These are phyloP conservation scores for Pitangus sulphuratus DNA, from an alignment of 2,797 vertebrate species.

Conservation along the genomic window DNA sequence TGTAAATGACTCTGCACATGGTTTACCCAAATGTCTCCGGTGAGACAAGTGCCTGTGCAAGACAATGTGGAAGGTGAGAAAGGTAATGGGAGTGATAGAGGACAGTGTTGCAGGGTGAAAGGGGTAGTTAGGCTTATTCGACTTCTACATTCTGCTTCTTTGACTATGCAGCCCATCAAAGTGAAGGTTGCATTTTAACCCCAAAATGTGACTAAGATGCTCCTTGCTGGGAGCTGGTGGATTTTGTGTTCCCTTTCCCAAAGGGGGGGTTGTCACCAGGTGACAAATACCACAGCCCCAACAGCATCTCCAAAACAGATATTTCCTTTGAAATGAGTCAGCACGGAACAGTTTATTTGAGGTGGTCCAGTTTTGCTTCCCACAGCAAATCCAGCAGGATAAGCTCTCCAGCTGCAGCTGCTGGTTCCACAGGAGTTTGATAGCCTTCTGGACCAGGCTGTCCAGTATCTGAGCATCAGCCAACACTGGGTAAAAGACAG, in stretches of 20 bases:
- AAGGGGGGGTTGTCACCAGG: not conserved
- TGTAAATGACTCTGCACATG: rapidly evolving
- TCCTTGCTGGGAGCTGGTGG: not conserved
- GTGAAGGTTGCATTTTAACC: slow-evolving; percentile 3
- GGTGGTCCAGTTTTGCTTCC: slow-evolving; percentile 57
- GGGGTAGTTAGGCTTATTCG: not conserved
- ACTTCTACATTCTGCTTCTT: not conserved
- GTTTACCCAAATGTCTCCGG: rapidly evolving
- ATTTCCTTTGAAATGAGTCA: slow-evolving; percentile 57
- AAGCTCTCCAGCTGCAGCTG: slow-evolving; percentile 49
- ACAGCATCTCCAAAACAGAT: not conserved
- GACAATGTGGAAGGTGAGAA: not conserved
- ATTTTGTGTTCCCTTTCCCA: not conserved
- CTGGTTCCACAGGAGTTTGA: not conserved
- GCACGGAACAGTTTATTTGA: slow-evolving; percentile 42
- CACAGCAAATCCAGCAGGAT: slow-evolving; percentile 41
- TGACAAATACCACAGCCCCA: not conserved
- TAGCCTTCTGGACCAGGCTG: not conserved
- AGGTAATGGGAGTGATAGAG: not conserved
- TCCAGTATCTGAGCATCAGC: not conserved
- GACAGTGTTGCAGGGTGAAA: not conserved
- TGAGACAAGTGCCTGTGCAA: not conserved
- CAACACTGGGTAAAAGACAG: not conserved
- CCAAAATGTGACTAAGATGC: not conserved
- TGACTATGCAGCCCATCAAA: not conserved